phyloP scores from a whole-genome alignment of 2,888 invertebrate genomes.

The Habroteleia sp. region DNA sequence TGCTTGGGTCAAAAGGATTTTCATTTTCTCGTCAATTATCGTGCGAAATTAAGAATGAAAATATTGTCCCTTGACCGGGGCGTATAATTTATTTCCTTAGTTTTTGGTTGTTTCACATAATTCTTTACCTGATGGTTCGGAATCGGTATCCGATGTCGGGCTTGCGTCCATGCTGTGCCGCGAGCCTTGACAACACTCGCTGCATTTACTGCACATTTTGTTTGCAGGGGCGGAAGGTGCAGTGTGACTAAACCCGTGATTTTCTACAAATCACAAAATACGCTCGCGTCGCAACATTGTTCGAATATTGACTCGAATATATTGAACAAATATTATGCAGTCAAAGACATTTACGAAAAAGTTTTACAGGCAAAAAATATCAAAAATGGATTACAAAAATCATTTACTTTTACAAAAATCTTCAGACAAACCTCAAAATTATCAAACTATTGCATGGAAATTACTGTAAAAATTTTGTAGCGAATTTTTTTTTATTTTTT shows the following conservation, averaged over 20 bases:
- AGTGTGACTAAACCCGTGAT: constrained; percentile 54
- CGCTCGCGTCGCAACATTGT: constrained; percentile 42
- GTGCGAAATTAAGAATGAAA: too few relatives aligned
- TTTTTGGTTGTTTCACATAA: constrained; percentile 3
- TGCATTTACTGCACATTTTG: constrained; percentile 82
- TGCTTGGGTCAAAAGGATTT: too few relatives aligned
- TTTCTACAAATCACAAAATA: constrained; percentile 61
- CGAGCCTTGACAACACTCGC: constrained; percentile 81
- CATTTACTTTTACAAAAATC: too few relatives aligned
- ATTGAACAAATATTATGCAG: background rate
- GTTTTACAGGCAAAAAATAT: constrained; percentile 16
- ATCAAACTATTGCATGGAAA: too few relatives aligned
- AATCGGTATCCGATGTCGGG: constrained; percentile 77
- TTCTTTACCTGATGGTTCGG: constrained; percentile 77
- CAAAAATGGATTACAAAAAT: too few relatives aligned
- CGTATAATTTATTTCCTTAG: too few relatives aligned
- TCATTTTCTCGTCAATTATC: too few relatives aligned
- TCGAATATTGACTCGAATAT: background rate
- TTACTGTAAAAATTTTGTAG: too few relatives aligned
- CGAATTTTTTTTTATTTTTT: too few relatives aligned
- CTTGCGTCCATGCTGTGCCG: constrained; percentile 77
- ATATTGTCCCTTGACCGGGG: too few relatives aligned
- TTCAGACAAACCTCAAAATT: too few relatives aligned
- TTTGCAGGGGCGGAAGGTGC: constrained; percentile 56
- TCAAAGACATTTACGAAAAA: constrained; percentile 12